Evolutionary conservation across 2,888 invertebrate species (phyloP).

Genomic region (Netelia inedita): DNA sequence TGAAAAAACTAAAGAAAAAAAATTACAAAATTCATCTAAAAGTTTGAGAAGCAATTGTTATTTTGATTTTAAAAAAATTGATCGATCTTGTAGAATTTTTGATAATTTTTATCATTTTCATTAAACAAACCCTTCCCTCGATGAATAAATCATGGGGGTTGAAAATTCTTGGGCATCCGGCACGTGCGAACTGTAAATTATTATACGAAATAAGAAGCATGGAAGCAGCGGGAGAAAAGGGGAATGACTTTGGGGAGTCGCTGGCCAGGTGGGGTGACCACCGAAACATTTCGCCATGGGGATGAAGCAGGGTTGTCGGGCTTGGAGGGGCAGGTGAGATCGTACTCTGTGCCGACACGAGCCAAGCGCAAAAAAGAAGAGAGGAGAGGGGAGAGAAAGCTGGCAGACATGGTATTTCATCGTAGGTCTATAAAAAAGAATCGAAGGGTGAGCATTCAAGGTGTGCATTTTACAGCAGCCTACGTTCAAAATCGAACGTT

Average conservation of each 20-base stretch:
- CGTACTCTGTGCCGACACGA: slow-evolving; percentile 69
- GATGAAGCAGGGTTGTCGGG: slow-evolving; percentile 36
- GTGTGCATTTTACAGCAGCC: slow-evolving; percentile 31
- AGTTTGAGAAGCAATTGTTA: background rate
- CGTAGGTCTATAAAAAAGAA: slow-evolving; percentile 38
- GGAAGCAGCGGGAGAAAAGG: slow-evolving; percentile 21
- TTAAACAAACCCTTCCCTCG: too few species aligned
- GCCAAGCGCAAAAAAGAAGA: slow-evolving; percentile 42
- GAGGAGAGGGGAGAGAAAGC: slow-evolving; percentile 45
- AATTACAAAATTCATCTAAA: background rate
- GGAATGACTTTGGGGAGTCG: slow-evolving; percentile 37
- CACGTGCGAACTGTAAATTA: slow-evolving; percentile 7
- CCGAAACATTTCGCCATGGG: slow-evolving; percentile 1
- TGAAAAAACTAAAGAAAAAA: background rate
- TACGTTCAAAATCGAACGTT: slow-evolving; percentile 58
- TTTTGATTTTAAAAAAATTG: background rate
- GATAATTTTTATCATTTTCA: too few species aligned
- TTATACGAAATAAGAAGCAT: slow-evolving; percentile 28
- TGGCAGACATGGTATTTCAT: slow-evolving; percentile 28
- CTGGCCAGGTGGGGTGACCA: slow-evolving; percentile 51
- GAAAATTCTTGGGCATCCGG: background rate
- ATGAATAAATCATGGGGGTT: background rate
- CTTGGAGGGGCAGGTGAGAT: slow-evolving; percentile 79
- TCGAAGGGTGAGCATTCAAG: slow-evolving; percentile 46
- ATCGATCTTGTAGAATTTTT: too few species aligned